Evolutionary conservation across 2,113 vertebrate species (phyloP).

Genomic region (Ammodytes marinus): DNA sequence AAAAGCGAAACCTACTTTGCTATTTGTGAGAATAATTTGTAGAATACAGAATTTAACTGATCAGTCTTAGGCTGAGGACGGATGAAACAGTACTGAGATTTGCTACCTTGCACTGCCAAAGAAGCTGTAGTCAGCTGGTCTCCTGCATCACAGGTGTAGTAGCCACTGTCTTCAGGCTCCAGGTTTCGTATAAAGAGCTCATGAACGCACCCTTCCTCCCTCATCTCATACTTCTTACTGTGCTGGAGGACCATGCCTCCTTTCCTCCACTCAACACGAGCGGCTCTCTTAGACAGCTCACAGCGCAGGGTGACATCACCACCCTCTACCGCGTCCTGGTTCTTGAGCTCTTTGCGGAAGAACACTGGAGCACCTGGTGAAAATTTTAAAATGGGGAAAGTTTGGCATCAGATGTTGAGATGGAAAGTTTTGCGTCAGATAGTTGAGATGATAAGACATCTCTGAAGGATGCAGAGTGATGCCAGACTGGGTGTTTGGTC

Average conservation of each 20-base stretch:
- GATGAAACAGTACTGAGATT: conserved; percentile 22
- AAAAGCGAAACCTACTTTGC: neutral
- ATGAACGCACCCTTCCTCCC: conserved; percentile 81
- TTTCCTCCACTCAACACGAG: conserved; percentile 90
- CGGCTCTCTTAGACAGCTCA: conserved; percentile 84
- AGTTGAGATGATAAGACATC: conserved; percentile 19
- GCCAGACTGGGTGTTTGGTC: conserved; percentile 27
- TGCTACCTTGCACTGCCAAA: conserved; percentile 90
- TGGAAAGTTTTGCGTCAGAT: conserved; percentile 14
- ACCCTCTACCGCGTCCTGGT: conserved; percentile 86
- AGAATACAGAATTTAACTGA: neutral
- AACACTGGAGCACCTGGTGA: conserved; percentile 83
- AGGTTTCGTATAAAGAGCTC: conserved; percentile 86
- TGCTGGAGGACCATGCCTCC: conserved; percentile 86
- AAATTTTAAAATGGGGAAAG: conserved; percentile 54
- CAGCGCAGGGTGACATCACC: conserved; percentile 85
- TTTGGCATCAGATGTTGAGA: conserved; percentile 31
- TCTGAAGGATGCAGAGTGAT: conserved; percentile 19
- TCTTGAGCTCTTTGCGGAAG: conserved; percentile 88
- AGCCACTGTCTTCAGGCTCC: conserved; percentile 89
- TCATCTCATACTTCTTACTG: conserved; percentile 88
- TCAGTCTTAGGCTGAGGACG: conserved; percentile 1
- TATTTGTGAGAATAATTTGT: neutral
- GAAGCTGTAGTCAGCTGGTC: conserved; percentile 90
- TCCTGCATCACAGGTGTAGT: conserved; percentile 91